Conservation (phyloP, 2,797 vertebrate genomes). For the Oreochromis mossambicus region DNA sequence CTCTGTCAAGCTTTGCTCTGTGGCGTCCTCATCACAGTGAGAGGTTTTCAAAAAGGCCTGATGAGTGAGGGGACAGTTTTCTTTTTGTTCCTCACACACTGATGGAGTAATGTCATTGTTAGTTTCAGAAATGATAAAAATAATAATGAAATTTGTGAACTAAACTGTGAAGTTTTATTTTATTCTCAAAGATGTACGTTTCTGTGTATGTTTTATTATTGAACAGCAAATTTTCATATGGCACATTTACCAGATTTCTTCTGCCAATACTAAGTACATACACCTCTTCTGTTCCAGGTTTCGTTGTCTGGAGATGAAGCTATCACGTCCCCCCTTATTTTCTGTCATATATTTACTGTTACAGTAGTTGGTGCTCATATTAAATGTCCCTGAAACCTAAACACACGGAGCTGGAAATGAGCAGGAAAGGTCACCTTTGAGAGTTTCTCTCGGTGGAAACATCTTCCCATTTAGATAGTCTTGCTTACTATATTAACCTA, state of each 20-base stretch:
- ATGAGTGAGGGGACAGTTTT: background rate
- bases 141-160: background rate
- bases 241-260: background rate
- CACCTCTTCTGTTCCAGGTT: background rate
- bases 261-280: background rate
- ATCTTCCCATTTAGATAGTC: background rate
- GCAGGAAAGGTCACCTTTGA: background rate
- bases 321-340: background rate
- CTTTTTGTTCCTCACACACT: background rate
- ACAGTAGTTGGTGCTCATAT: background rate
- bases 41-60: background rate
- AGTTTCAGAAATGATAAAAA: accelerated
- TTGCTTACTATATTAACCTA: background rate
- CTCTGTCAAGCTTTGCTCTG: background rate
- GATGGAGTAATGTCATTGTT: background rate
- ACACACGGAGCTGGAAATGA: background rate
- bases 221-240: background rate
- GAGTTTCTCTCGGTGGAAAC: background rate
- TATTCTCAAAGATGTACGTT: background rate
- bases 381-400: background rate
- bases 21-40: background rate
- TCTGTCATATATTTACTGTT: background rate
- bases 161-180: background rate
- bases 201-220: background rate
- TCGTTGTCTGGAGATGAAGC: background rate